phyloP scores from a whole-genome alignment of 2,888 invertebrate species.

The Idaea biselata region DNA sequence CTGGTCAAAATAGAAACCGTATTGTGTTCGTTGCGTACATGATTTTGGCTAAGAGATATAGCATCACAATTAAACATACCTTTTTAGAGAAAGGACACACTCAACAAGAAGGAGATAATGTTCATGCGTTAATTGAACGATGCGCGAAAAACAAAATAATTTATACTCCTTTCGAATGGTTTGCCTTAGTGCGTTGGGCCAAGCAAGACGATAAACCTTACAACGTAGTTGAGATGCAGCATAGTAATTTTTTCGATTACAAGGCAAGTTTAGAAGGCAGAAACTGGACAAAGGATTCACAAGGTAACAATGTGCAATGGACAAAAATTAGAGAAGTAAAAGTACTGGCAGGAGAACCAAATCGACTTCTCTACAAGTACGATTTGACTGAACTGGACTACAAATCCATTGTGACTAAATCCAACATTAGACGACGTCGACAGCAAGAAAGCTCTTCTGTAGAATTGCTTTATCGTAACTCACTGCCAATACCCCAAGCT shows the following conservation, averaged over 20 bases:
- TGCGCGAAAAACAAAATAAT: conserved; percentile 5
- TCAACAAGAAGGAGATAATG: conserved; percentile 13
- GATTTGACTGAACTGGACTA: neutral
- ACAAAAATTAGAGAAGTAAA: conserved; percentile 3
- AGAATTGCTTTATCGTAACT: neutral
- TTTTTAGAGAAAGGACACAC: conserved; percentile 19
- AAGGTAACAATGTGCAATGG: neutral
- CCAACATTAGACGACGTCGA: neutral
- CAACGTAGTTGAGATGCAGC: conserved; percentile 5
- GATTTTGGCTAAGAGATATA: neutral
- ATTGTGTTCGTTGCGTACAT: conserved; percentile 18
- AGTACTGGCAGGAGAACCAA: neutral
- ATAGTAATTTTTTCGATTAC: conserved; percentile 4
- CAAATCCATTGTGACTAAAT: neutral
- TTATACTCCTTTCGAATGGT: conserved; percentile 13
- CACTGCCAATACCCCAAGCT: neutral
- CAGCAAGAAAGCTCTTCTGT: neutral
- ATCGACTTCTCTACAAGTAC: neutral
- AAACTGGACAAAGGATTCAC: conserved; percentile 6
- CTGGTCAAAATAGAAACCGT: conserved; percentile 24
- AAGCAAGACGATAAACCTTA: conserved; percentile 7
- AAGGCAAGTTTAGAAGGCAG: neutral
- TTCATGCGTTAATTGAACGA: conserved; percentile 10
- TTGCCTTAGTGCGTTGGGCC: conserved; percentile 4
- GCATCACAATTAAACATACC: conserved; percentile 6